phyloP scores from a whole-genome alignment of 2,888 invertebrate species.

The Drosophila nigricruria region DNA sequence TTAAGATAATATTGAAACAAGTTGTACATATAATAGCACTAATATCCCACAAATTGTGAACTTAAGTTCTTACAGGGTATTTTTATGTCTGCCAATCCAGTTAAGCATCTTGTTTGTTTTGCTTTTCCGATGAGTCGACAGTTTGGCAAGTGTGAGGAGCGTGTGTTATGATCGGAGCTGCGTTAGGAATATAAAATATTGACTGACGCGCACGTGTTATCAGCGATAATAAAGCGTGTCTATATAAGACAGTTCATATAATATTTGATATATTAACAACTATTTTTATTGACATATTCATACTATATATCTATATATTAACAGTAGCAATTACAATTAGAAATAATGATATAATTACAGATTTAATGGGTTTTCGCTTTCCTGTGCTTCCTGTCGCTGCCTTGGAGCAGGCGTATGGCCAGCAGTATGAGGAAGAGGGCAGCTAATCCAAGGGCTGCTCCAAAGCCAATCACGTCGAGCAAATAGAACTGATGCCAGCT shows the following conservation, averaged over 20 bases:
- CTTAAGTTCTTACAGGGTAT: background rate
- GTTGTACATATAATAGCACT: background rate
- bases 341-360: background rate
- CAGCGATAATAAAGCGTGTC: background rate
- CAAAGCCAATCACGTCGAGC: conserved; percentile 82
- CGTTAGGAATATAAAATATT: background rate
- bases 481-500: conserved; percentile 84
- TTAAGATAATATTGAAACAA: background rate
- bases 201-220: background rate
- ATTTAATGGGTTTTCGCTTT: conserved; percentile 55
- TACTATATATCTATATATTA: too few species aligned
- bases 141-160: background rate
- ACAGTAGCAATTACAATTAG: background rate
- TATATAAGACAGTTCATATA: background rate
- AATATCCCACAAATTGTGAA: too few species aligned
- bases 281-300: conserved; percentile 4
- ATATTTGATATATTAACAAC: background rate
- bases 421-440: background rate
- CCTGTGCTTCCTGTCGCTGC: conserved; percentile 22
- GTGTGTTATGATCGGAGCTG: background rate
- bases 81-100: accelerated
- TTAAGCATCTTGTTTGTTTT: background rate
- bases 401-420: conserved; percentile 30
- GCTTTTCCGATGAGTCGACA: background rate
- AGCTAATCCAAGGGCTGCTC: conserved; percentile 9